phyloP scores from a whole-genome alignment of 2,113 vertebrate genomes.

The Hippopotamus amphibius region DNA sequence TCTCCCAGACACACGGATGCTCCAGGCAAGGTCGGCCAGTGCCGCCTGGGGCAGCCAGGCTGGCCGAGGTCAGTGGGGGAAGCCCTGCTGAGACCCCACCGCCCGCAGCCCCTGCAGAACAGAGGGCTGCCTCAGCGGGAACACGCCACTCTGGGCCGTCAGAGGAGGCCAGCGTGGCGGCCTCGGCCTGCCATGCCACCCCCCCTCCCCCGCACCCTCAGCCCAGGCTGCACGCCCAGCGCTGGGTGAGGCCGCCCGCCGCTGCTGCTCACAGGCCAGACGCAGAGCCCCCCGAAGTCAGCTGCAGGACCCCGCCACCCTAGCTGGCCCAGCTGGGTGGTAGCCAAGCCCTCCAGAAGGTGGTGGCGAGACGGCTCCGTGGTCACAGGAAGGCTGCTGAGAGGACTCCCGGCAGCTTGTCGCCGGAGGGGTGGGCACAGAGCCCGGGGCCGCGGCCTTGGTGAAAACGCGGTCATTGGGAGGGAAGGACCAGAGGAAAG shows the following conservation, averaged over 20 bases:
- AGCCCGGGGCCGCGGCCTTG: constrained; percentile 56
- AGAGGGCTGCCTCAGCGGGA: not conserved
- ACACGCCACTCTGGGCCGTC: not conserved
- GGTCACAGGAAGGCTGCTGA: not conserved
- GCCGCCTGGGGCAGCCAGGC: not conserved
- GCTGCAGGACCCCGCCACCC: not conserved
- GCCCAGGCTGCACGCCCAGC: not conserved
- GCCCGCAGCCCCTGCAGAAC: accelerated
- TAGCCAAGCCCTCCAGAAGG: not conserved
- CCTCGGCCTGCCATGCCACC: not conserved
- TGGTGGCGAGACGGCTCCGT: not conserved
- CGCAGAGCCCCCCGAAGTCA: not conserved
- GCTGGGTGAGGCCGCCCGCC: not conserved
- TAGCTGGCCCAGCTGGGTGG: not conserved
- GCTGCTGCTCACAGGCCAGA: not conserved
- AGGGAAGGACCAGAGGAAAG: constrained; percentile 82
- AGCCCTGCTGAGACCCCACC: not conserved
- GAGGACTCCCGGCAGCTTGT: constrained; percentile 29
- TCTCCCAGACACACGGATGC: not conserved
- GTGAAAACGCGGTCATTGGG: constrained; percentile 78
- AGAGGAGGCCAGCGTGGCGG: not conserved
- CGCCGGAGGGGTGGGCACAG: not conserved
- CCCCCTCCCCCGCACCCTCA: not conserved
- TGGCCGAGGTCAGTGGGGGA: not conserved
- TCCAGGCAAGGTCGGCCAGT: not conserved